Base-by-base conservation (phyloP, 92 coral and sea anemone species). In the Zoanthus sansibaricus region DNA sequence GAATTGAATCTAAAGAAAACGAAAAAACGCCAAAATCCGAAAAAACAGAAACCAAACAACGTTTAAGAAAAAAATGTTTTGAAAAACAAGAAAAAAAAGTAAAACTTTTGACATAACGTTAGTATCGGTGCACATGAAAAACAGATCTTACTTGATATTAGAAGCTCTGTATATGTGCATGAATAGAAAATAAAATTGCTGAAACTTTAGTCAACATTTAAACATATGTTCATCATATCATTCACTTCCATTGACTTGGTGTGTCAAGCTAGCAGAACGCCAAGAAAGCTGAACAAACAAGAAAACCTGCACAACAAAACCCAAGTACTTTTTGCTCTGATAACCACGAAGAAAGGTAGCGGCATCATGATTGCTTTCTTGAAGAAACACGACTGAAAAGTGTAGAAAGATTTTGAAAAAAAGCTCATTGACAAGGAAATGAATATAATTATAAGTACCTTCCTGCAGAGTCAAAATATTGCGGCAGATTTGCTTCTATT, bases 161-260 rank as follows among this genome's bases (percentile, higher is more conserved):
- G 55, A 49, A 6, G 55, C 55, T 49, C 55, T 49, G 12, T 49
- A 9, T 9, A 49, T 66, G 52, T 49, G 55, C 55, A 49, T 66
- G 52, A 13, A 25, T 16, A 47, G 30, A 62, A 80, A 67, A 78
- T 37, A 25, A 69, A 62, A 42, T 66, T 64, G 55, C 67, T 13
- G 3, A 45, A 66, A 33, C 46, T 67, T 62, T 21, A 67, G 58
- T 80, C 75, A 80, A 80, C 75, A 80, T 80, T 80, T 80, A 47
- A 80, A 80, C 85, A 80, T 80, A 47, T 80, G 85, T 31, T 80
- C 85, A 80, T 80, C 75, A 80, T 80, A 62, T 79, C 72, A 79
- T 66, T 80, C 85, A 10, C 1, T 66, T 80, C 46, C 44, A 49
- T 80, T 66, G 37, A 68, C 75, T 67, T 31, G 59, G 21, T 20